Evolutionary conservation across 2,888 invertebrate genomes (phyloP).

Genomic region (Sinotaia quadrata): DNA sequence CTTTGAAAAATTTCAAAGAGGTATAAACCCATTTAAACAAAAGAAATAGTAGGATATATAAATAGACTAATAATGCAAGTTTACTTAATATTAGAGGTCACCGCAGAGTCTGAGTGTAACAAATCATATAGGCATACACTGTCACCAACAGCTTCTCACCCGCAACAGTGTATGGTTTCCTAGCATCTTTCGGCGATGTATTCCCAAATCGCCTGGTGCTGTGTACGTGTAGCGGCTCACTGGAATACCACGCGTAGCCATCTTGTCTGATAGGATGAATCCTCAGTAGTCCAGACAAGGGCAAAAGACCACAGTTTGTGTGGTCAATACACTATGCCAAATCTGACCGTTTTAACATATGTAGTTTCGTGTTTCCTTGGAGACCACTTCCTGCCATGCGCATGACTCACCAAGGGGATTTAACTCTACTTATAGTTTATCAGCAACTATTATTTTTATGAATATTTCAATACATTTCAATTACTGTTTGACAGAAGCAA

Average conservation of each 20-base stretch:
- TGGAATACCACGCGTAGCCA: slow-evolving; percentile 22
- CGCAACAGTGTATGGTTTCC: slow-evolving; percentile 66
- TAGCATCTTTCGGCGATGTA: slow-evolving; percentile 67
- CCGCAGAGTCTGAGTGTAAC: too few species aligned
- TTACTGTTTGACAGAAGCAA: too few species aligned
- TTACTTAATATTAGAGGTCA: too few species aligned
- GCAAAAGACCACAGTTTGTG: not conserved
- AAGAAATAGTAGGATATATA: too few species aligned
- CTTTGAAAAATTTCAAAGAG: too few species aligned
- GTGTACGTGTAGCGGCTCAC: slow-evolving; percentile 53
- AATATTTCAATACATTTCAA: too few species aligned
- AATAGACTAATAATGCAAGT: too few species aligned
- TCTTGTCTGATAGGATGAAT: slow-evolving; percentile 8
- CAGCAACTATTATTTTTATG: too few species aligned
- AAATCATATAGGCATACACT: too few species aligned
- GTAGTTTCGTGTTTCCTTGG: slow-evolving; percentile 19
- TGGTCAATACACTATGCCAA: not conserved
- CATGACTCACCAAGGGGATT: not conserved
- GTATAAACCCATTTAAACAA: too few species aligned
- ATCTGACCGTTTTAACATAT: not conserved
- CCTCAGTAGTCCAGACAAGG: not conserved
- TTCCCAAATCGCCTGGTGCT: slow-evolving; percentile 67
- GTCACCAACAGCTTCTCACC: too few species aligned
- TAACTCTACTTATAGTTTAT: too few species aligned
- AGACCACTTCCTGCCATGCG: slow-evolving; percentile 26